Evolutionary conservation across 2,888 invertebrate genomes (phyloP), one percentile per base, ranked within the genome.

Genomic region (Copidosoma aretas): DNA sequence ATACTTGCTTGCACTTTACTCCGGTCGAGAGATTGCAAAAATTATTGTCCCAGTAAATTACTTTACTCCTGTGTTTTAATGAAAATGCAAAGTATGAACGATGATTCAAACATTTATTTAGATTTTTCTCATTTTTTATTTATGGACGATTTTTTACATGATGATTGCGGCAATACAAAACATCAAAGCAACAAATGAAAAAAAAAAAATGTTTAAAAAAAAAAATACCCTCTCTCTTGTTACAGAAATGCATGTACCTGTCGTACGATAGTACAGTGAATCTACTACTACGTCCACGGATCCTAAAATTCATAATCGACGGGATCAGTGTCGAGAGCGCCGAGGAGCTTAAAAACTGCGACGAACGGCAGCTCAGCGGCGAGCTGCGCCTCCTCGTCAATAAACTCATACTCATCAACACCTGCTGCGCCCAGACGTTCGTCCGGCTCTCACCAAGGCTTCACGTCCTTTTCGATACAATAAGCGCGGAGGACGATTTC

Each of bases 261-360:
- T 81, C 81, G 2, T 84, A 84, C 70, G 83, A 84, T 65, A 82
- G 81, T 39, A 83, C 83, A 0, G 83, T 83, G 0, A 84, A 83
- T 71, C 70, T 84, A 4, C 64, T 84, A 17, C 67, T 83, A 3
- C 77, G 83, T 25, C 83, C 83, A 3, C 76, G 83, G 43, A 84
- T 84, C 39, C 75, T 84, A 0, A 84, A 84, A 65, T 84, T 84
- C 67, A 84, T 84, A 32, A 83, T 83, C 63, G 83, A 84, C 54
- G 83, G 83, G 4, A 83, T 83, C 22, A 83, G 82, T 66, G 80
- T 83, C 2, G 81, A 83, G 60, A 83, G 81, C 25, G 82, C 83
- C 1, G 83, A 84, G 63, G 83, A 84, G 43, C 65, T 83, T n/a
- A 81, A 82, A 61, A 81, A 78, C 0, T 83, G 83, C 67, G 83